These are phyloP conservation scores for Aeoliscus strigatus DNA, from an alignment of 2,797 vertebrate genomes.

Conservation along the genomic window DNA sequence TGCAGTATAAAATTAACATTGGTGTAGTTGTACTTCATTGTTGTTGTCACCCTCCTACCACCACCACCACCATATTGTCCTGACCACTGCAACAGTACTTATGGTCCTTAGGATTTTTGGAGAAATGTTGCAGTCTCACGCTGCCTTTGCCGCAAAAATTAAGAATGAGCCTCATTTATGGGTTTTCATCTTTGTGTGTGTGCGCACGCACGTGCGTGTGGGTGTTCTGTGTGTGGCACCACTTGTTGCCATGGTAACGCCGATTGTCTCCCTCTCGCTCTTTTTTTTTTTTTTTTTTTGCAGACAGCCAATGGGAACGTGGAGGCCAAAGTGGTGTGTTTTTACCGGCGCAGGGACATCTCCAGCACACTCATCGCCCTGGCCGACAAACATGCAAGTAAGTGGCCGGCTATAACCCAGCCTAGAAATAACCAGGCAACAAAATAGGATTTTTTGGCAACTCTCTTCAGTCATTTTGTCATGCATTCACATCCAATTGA, in stretches of 20 bases:
- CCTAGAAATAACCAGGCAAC: conserved; percentile 6
- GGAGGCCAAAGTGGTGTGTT: conserved; percentile 99
- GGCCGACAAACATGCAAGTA: conserved; percentile 98
- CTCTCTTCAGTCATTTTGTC: conserved; percentile 20
- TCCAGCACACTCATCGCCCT: conserved; percentile 93
- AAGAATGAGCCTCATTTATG: conserved; percentile 36
- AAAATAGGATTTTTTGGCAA: background rate
- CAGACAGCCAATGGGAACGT: conserved; percentile 98
- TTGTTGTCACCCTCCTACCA: too few species aligned
- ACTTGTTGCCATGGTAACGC: conserved; percentile 72
- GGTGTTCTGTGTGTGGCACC: conserved; percentile 48
- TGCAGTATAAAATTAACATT: background rate
- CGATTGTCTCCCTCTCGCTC: conserved; percentile 68
- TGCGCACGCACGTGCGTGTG: conserved; percentile 12
- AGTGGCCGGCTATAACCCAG: conserved; percentile 67
- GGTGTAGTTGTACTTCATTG: background rate
- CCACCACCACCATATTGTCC: conserved; percentile 6
- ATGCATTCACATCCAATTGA: conserved; percentile 10
- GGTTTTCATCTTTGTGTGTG: conserved; percentile 17
- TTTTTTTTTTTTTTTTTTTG: too few species aligned
- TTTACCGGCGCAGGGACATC: conserved; percentile 96
- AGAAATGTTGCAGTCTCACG: conserved; percentile 24
- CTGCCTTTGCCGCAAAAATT: conserved; percentile 46
- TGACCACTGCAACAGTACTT: conserved; percentile 27
- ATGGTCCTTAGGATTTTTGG: conserved; percentile 31